Evolutionary conservation across 2,113 vertebrate genomes (phyloP).

Genomic region (Sciurus niger): DNA sequence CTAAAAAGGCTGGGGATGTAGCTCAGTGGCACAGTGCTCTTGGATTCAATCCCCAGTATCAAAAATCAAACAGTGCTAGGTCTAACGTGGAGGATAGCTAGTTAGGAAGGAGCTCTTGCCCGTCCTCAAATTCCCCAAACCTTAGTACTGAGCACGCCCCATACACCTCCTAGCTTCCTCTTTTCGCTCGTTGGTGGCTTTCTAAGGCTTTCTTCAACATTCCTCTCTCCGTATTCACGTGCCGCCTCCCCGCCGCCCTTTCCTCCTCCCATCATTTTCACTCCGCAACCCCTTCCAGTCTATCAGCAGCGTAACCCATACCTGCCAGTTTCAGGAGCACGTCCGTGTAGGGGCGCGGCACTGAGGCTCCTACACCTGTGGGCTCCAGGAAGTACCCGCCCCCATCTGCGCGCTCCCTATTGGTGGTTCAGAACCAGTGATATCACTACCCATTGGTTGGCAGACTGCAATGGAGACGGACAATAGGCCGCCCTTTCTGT

Average conservation of each 20-base stretch:
- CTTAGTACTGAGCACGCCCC: background rate
- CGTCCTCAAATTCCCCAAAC: background rate
- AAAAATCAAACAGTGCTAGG: background rate
- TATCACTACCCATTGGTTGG: slow-evolving; percentile 55
- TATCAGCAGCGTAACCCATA: background rate
- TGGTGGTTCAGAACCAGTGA: slow-evolving; percentile 39
- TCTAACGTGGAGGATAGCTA: background rate
- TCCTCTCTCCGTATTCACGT: background rate
- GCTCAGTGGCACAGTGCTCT: no score
- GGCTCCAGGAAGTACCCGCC: slow-evolving; percentile 76
- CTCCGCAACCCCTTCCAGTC: background rate
- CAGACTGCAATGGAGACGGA: rapidly evolving
- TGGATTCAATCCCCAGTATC: no score
- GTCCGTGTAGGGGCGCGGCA: background rate
- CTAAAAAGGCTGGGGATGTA: no score
- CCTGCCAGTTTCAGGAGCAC: slow-evolving; percentile 48
- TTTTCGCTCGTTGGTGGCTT: background rate
- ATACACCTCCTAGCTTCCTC: background rate
- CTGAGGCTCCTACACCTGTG: background rate
- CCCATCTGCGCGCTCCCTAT: slow-evolving; percentile 16
- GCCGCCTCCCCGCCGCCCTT: background rate
- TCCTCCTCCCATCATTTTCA: background rate
- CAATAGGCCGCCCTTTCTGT: background rate
- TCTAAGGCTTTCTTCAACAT: background rate
- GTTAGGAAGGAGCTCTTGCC: background rate